Evolutionary conservation across 53 echinoderm and acorn worm genomes (phyloP), one percentile per base, ranked within the genome.

Genomic region (Stichopus horrens): DNA sequence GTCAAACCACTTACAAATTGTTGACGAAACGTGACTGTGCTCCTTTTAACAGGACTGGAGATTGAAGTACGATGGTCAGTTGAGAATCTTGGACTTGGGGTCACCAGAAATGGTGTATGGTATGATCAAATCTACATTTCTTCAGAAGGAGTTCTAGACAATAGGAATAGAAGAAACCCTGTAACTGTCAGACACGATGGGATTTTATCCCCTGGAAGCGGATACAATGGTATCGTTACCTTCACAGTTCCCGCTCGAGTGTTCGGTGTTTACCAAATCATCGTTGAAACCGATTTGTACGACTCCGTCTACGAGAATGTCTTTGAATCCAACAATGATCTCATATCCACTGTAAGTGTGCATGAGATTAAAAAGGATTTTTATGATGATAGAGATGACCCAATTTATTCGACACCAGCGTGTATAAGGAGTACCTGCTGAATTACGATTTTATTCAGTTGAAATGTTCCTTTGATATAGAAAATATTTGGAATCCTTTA

Each of bases 321-420:
- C 18, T 74, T 58, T 54, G 87, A 87, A 87, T 20, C 55, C 74
- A 87, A 87, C 87, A 87, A 87, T 74, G 54, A 55, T 18, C 21
- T 74, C 1, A 75, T 55, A 8, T 74, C 74, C 8, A 75, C 19
- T 8, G 87, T 87, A 87, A 23, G 66, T 5, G 59, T 84, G 21
- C 53, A 59, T 10, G 20, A 8, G 7, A 21, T 37, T 37, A 37
- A 37, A 37, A 0, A 37, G 37, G 37, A 2, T 2, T 37, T 37
- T 37, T 37, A 37, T 37, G 37, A 37, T 37, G 37, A 37, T 37
- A 37, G 37, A 37, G 37, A 37, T 37, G 2, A 37, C 37, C 37
- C 37, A 37, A 37, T 37, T 37, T 37, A 37, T 37, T 37, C 37
- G 37, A 2, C 37, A 37, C 37, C 37, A 37, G 37, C 37, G 37